These are phyloP conservation scores for Drosophila lowei DNA, from an alignment of 1,140 invertebrate species.

Conservation along the genomic window DNA sequence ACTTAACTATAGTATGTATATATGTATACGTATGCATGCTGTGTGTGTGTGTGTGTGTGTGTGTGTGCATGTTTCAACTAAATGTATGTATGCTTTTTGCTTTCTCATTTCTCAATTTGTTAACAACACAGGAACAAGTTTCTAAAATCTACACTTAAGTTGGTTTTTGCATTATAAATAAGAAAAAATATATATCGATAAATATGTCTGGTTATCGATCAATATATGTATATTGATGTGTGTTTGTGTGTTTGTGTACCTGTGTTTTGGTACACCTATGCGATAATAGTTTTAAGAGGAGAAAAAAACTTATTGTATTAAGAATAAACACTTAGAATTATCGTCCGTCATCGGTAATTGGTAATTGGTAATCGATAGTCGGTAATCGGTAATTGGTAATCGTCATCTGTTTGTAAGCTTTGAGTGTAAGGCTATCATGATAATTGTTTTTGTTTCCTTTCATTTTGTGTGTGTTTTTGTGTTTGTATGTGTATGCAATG, in stretches of 20 bases:
- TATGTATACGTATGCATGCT: conserved; percentile 11
- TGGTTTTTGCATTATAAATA: conserved; percentile 32
- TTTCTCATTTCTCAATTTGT: conserved; percentile 48
- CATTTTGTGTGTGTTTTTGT: conserved; percentile 9
- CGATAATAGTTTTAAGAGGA: too few relatives aligned
- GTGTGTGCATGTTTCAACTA: conserved; percentile 43
- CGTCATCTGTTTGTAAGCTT: background rate
- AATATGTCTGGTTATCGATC: background rate
- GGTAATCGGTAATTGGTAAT: background rate
- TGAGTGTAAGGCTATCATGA: conserved; percentile 13
- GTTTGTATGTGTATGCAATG: conserved; percentile 48
- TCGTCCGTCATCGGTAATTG: background rate
- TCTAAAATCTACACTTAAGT: conserved; percentile 53
- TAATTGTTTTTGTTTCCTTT: conserved; percentile 31
- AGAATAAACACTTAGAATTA: conserved; percentile 27
- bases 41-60: conserved; percentile 18
- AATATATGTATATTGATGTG: conserved; percentile 4
- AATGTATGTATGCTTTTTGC: conserved; percentile 9
- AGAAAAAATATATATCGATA: conserved; percentile 23
- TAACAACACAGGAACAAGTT: conserved; percentile 79
- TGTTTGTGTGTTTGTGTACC: conserved; percentile 11
- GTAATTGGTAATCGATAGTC: background rate
- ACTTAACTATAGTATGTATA: conserved; percentile 18
- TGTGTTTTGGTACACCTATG: background rate
- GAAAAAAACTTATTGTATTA: conserved; percentile 14